Conservation (phyloP, 2,797 vertebrate genomes). For the Sphenodon punctatus region DNA sequence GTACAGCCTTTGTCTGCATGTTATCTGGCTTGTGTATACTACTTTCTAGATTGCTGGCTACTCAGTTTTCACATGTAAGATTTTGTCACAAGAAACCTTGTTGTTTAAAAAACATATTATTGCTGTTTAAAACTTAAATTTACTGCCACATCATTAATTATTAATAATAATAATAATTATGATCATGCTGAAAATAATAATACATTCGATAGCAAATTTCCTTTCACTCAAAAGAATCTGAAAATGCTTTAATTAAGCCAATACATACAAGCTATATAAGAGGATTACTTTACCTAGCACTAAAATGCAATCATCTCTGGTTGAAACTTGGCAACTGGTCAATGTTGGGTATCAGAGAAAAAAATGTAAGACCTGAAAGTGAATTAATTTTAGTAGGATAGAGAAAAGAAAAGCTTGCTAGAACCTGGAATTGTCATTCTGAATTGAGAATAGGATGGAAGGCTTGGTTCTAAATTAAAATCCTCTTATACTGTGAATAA, state of each 20-base stretch:
- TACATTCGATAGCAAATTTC: not conserved
- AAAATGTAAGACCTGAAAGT: conserved; percentile 34
- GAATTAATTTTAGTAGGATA: not conserved
- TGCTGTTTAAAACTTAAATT: not conserved
- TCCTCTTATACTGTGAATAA: not conserved
- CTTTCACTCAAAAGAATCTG: not conserved
- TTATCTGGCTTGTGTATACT: conserved; percentile 39
- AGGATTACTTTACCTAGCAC: not conserved
- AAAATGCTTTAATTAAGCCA: not conserved
- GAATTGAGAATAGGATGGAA: conserved; percentile 9
- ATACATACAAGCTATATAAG: not conserved
- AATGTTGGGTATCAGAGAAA: not conserved
- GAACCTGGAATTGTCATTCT: conserved; percentile 2
- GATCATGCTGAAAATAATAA: not conserved
- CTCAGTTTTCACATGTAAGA: conserved; percentile 10
- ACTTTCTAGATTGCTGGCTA: conserved; percentile 37
- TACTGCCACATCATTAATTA: not conserved
- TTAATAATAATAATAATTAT: not conserved
- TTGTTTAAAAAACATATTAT: conserved; percentile 9
- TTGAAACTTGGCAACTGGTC: not conserved
- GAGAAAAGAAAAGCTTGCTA: not conserved
- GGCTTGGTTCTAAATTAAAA: conserved; percentile 25
- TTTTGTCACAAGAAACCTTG: conserved; percentile 3
- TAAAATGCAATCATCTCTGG: conserved; percentile 6
- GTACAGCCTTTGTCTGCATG: conserved; percentile 47